These are phyloP conservation scores for Fulica atra DNA, from an alignment of 2,113 vertebrate genomes.

Conservation along the genomic window DNA sequence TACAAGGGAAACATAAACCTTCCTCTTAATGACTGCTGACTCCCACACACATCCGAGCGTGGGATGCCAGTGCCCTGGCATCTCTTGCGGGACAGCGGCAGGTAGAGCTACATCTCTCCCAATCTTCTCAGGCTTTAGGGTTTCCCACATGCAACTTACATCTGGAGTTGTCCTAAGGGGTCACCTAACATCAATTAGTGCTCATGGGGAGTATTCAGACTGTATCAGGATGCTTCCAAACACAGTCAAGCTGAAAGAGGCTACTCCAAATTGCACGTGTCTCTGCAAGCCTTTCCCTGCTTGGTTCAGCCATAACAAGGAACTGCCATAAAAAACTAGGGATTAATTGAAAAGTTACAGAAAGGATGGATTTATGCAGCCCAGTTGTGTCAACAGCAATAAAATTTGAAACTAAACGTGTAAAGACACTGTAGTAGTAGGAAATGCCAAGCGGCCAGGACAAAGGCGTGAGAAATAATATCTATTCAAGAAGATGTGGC, in stretches of 20 bases:
- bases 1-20: background rate
- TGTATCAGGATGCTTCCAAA: background rate
- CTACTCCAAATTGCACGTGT: background rate
- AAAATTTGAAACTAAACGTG: background rate
- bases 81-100: background rate
- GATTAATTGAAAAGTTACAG: background rate
- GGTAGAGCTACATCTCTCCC: background rate
- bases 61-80: background rate
- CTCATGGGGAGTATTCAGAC: background rate
- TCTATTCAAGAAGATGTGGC: background rate
- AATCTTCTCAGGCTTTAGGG: background rate
- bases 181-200: background rate
- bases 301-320: background rate
- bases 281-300: background rate
- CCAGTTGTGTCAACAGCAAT: background rate
- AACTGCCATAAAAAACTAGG: background rate
- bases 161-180: background rate
- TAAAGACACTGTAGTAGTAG: background rate
- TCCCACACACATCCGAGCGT: fast-evolving
- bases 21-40: background rate
- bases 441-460: background rate
- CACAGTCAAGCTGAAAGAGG: background rate
- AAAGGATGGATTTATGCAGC: background rate
- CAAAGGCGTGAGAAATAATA: background rate
- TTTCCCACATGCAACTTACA: background rate